Percentiles rank a stretch among this genome's conserved stretches.
phyloP scores from a whole-genome alignment of 2,113 vertebrate genomes.

The Zapornia atra region DNA sequence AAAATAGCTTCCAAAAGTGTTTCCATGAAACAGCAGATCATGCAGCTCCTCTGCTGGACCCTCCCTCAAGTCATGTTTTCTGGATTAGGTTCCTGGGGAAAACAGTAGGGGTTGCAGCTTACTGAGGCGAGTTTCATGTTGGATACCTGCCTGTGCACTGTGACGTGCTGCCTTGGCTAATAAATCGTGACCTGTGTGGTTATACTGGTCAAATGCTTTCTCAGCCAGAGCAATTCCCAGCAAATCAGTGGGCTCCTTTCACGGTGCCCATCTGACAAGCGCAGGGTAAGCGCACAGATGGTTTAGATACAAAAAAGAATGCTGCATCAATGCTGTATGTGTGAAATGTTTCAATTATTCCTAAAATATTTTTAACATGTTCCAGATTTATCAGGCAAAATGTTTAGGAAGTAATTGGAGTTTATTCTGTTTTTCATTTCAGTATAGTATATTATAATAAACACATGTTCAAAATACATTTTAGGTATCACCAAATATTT shows the following conservation, averaged over 20 bases:
- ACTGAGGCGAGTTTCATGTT: constrained; percentile 23
- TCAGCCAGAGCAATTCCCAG: constrained; percentile 50
- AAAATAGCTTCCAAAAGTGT: constrained; percentile 44
- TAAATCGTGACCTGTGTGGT: constrained; percentile 58
- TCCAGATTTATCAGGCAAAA: constrained; percentile 72
- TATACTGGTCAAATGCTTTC: constrained; percentile 52
- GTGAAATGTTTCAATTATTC: constrained; percentile 81
- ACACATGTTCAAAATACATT: constrained; percentile 64
- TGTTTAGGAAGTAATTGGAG: constrained; percentile 60
- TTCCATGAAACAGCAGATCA: constrained; percentile 56
- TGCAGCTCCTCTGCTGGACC: constrained; percentile 50
- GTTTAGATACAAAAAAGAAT: constrained; percentile 73
- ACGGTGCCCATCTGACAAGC: constrained; percentile 69
- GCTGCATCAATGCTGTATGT: constrained; percentile 71
- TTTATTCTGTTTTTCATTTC: constrained; percentile 72
- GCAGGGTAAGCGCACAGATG: constrained; percentile 45
- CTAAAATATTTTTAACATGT: constrained; percentile 72
- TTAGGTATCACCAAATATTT: constrained; percentile 71
- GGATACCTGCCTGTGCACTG: constrained; percentile 56
- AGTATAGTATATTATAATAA: constrained; percentile 56
- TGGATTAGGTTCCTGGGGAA: constrained; percentile 43
- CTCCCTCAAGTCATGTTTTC: constrained; percentile 66
- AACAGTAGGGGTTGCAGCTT: constrained; percentile 59
- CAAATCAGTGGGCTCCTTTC: constrained; percentile 49
- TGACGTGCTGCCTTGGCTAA: constrained; percentile 22